Conservation (phyloP, 1,140 invertebrate genomes). For the Drosophila nannoptera region DNA sequence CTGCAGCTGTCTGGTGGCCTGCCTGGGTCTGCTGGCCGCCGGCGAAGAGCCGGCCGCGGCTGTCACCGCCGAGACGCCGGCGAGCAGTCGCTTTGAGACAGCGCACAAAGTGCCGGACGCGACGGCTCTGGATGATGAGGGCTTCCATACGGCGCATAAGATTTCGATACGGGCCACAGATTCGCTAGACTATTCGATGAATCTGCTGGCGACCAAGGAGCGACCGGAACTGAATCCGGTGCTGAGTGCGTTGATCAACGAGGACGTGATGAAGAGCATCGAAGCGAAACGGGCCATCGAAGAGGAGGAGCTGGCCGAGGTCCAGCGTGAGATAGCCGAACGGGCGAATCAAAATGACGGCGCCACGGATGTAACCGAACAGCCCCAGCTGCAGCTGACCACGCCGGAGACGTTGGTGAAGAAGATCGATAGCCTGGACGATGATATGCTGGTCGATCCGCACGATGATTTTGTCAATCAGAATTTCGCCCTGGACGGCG, state of each 20-base stretch:
- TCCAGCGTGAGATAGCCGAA: slow-evolving; percentile 56
- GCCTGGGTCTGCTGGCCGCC: slow-evolving; percentile 45
- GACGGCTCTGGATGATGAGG: slow-evolving; percentile 41
- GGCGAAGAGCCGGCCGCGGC: slow-evolving; percentile 28
- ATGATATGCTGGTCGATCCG: slow-evolving; percentile 61
- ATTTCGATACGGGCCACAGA: slow-evolving; percentile 62
- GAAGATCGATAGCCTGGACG: slow-evolving; percentile 54
- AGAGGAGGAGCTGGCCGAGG: slow-evolving; percentile 68
- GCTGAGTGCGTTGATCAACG: slow-evolving; percentile 76
- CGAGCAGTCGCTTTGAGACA: slow-evolving; percentile 60
- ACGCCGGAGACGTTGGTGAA: slow-evolving; percentile 56
- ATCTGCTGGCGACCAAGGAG: slow-evolving; percentile 75
- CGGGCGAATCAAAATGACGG: slow-evolving; percentile 21
- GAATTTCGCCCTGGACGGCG: slow-evolving; percentile 64
- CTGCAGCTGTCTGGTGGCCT: slow-evolving; percentile 49
- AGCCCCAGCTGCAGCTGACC: slow-evolving; percentile 38
- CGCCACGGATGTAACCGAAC: slow-evolving; percentile 39
- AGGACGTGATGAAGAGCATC: slow-evolving; percentile 79
- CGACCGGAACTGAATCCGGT: slow-evolving; percentile 75
- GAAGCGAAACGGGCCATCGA: slow-evolving; percentile 78
- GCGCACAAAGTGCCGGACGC: slow-evolving; percentile 69
- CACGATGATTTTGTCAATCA: slow-evolving; percentile 74
- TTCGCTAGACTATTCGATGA: slow-evolving; percentile 63
- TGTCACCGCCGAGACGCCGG: not conserved
- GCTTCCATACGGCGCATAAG: slow-evolving; percentile 71